These are phyloP conservation scores for Ephestia elutella DNA, from an alignment of 1,140 invertebrate species.

Conservation along the genomic window DNA sequence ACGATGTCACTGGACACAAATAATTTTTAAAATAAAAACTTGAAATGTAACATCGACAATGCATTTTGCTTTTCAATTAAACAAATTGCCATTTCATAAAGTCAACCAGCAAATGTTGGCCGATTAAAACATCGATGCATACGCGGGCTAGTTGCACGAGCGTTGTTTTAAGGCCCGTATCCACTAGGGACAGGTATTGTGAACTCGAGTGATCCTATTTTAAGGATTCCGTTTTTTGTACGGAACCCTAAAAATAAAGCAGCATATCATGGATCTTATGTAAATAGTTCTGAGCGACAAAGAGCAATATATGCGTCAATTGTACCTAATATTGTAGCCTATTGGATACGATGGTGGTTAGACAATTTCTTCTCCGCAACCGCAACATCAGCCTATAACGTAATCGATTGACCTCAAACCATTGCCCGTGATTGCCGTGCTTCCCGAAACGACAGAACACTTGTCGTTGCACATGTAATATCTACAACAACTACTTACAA, in stretches of 20 bases:
- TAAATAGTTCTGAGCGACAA: too few relatives aligned
- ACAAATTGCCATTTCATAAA: slow-evolving; percentile 5
- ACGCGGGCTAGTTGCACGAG: not conserved
- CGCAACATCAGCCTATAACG: not conserved
- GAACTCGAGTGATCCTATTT: too few relatives aligned
- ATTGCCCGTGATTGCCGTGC: slow-evolving; percentile 6
- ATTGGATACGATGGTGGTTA: not conserved
- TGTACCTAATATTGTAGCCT: too few relatives aligned
- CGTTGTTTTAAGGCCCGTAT: not conserved
- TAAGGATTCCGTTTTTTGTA: too few relatives aligned
- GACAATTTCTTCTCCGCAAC: not conserved
- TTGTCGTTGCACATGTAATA: slow-evolving; percentile 30
- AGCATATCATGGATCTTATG: too few relatives aligned
- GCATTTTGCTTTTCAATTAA: too few relatives aligned
- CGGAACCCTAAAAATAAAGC: too few relatives aligned
- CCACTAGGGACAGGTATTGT: too few relatives aligned
- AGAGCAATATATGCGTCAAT: too few relatives aligned
- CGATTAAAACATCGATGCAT: not conserved
- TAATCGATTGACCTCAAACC: not conserved
- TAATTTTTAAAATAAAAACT: too few relatives aligned
- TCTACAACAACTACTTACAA: slow-evolving; percentile 64
- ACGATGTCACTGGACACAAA: too few relatives aligned
- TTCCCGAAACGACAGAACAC: slow-evolving; percentile 34
- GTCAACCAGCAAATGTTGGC: slow-evolving; percentile 3
- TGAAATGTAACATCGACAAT: too few relatives aligned